Percentiles rank a stretch among this genome's conserved stretches.
phyloP scores from a whole-genome alignment of 2,797 vertebrate species.

The Orestias chungarensis region DNA sequence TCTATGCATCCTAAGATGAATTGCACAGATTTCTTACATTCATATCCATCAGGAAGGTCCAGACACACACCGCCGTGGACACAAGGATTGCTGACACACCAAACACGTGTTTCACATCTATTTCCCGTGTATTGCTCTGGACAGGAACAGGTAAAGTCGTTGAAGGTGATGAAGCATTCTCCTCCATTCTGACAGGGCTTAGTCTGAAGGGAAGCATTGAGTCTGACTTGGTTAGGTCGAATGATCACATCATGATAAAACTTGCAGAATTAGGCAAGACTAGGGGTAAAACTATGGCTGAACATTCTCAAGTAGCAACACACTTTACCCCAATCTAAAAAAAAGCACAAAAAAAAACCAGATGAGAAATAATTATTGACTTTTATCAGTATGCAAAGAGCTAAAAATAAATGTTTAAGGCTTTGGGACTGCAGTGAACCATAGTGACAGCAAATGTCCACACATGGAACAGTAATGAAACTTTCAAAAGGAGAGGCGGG shows the following conservation, averaged over 20 bases:
- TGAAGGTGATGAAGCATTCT: constrained; percentile 88
- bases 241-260: neutral
- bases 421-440: neutral
- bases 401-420: neutral
- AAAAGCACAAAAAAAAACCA: no score
- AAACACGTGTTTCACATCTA: constrained; percentile 85
- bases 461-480: neutral
- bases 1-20: neutral
- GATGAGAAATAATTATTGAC: no score
- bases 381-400: no score
- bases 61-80: constrained; percentile 81
- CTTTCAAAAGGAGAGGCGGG: neutral
- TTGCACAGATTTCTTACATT: constrained; percentile 83
- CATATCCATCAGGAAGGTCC: constrained; percentile 88
- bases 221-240: neutral
- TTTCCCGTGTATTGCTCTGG: constrained; percentile 84
- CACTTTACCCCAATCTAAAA: no score
- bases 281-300: no score
- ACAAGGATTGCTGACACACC: constrained; percentile 88
- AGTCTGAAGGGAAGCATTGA: constrained; percentile 50
- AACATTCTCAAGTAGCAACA: no score
- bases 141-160: constrained; percentile 90
- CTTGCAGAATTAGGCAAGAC: no score
- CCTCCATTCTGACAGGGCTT: constrained; percentile 88
- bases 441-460: neutral